Percentiles rank a stretch among this genome's conserved stretches.
phyloP scores from a whole-genome alignment of 2,888 invertebrate genomes.

The Andrena bucephala region DNA sequence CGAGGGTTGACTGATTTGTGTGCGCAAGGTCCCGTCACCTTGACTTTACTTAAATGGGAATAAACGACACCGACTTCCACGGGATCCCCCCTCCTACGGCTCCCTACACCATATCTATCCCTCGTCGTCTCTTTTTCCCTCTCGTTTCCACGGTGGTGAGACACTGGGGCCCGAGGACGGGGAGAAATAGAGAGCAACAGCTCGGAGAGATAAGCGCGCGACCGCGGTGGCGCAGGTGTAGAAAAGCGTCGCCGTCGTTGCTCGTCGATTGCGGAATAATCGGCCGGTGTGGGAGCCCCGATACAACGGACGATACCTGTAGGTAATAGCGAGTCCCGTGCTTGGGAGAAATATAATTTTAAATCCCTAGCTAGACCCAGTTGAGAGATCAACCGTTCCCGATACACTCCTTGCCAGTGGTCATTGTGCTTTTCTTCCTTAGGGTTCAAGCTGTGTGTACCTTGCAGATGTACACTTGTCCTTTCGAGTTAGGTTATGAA shows the following conservation, averaged over 20 bases:
- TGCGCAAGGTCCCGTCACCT: constrained; percentile 81
- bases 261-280: constrained; percentile 74
- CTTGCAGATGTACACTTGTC: not conserved
- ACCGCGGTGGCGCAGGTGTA: constrained; percentile 73
- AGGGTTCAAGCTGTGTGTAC: not conserved
- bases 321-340: constrained; percentile 63
- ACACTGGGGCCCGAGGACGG: constrained; percentile 44
- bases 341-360: constrained; percentile 56
- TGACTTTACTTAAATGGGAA: constrained; percentile 83
- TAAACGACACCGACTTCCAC: constrained; percentile 75
- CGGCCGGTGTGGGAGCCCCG: constrained; percentile 69
- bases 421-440: not conserved
- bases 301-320: constrained; percentile 65
- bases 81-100: constrained; percentile 22
- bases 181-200: constrained; percentile 62
- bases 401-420: constrained; percentile 13
- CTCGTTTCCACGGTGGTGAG: constrained; percentile 39
- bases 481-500: not conserved
- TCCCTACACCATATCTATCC: constrained; percentile 4
- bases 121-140: constrained; percentile 7
- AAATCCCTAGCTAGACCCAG: constrained; percentile 38
- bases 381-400: constrained; percentile 34
- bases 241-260: constrained; percentile 74
- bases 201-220: constrained; percentile 45
- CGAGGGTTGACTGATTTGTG: constrained; percentile 83